Evolutionary conservation across 2,888 invertebrate genomes (phyloP), one percentile per base, ranked within the genome.

Genomic region (Dicycla oo): DNA sequence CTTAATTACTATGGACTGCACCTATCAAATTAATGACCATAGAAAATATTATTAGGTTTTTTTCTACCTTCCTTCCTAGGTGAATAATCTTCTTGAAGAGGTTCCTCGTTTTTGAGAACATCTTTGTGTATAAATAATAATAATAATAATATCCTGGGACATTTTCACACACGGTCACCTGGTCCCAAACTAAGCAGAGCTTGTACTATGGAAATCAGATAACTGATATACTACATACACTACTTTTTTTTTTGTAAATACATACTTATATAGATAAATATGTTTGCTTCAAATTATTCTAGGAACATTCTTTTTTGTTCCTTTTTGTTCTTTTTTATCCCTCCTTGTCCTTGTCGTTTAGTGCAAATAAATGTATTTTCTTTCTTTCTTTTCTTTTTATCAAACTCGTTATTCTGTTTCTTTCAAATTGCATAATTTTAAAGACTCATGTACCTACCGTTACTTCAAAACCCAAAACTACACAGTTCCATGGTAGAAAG

Each of bases 401-500:
- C 13, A 23, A 20, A 26, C 3, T 60, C 3, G 5, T 43, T 2
- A 20, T 13, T 43, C 20, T 40, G 5, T 10, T 10, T 38, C 18
- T 38, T 23, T 10, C 4, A n/a, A 38, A n/a, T 58, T 18, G 8
- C 18, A 18, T 63, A 13, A 63, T 23, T 7, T 26, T 23, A 7
- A 11, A 62, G 15, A 15, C 23, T 13, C 23, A 18, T n/a, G n/a
- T n/a, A 30, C 6, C 34, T 6, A n/a, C 11, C 20, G 20, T 15
- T 38, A 71, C 18, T 1, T 15, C 1, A 47, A 5, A 56, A 38
- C 4, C 10, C 10, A 58, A 72, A 49, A 45, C 13, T 26, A 57
- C 6, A 13, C 30, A 34, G 40, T 15, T 45, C 57, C 34, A 47
- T 40, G 63, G 49, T 2, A 60, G 79, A 82, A 61, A 73, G 82